Base-by-base conservation (phyloP, 2,888 invertebrate genomes). In the Athalia cordata region DNA sequence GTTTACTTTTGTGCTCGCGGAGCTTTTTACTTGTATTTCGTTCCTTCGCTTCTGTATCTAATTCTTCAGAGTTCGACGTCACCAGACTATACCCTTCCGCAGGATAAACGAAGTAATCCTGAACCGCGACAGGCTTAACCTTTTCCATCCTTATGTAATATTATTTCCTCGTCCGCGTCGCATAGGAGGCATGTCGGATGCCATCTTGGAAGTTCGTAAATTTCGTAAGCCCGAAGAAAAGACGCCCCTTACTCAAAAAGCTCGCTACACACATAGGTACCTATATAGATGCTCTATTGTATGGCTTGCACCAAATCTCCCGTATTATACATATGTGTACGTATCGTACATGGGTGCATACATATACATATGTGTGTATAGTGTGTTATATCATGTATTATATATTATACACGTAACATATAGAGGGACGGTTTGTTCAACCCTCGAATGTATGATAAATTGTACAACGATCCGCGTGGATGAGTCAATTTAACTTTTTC, bases 381-480 rank as follows among this genome's bases (percentile, higher is more conserved):
- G 45, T 11, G 64, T 64, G 6, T 43, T 45, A 64, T 50, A 9
- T 15, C 15, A 8, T 67, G 68, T 50, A 43, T 13, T 29, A 29
- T 29, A 2, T 29, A 29, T 29, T 29, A 29, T 29, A 29, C 29
- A 29, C 1, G 29, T 29, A 29, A n/a, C 55, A 8, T 8, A 8
- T 68, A 55, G 15, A 67, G 47, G 47, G 11, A 45, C 4, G 8
- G n/a, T 6, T 4, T n/a, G 55, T 59, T 47, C 47, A 6, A 43
- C 72, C 72, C 59, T 72, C 72, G 59, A 72, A 72, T 72, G 29
- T 29, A 72, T 72, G 72, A 72, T 72, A 72, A 72, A 72, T 72
- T 47, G 72, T 45, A 45, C 13, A 45, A 59, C 72, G 72, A 72
- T 72, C 72, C 29, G 45, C n/a, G 59, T 13, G 47, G 72, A 72